Evolutionary conservation across 2,888 invertebrate species (phyloP).

Genomic region (Microdon myrmicae): DNA sequence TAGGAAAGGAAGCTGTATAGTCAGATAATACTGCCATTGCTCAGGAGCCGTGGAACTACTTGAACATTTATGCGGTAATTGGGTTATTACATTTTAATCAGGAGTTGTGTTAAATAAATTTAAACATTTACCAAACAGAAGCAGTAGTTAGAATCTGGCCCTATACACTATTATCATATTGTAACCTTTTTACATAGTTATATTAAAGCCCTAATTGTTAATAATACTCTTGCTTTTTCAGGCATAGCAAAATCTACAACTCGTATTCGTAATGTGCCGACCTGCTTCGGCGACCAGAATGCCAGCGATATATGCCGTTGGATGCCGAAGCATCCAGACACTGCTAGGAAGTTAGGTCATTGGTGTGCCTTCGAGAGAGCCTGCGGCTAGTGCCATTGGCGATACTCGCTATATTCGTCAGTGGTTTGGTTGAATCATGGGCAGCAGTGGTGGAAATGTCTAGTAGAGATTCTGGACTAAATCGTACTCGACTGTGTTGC

Average conservation of each 20-base stretch:
- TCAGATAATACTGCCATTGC: too few species aligned
- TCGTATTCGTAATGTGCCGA: slow-evolving; percentile 66
- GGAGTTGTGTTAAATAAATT: too few species aligned
- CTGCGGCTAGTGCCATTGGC: slow-evolving; percentile 54
- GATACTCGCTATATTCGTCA: slow-evolving; percentile 31
- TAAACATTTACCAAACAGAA: too few species aligned
- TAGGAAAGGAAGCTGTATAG: too few species aligned
- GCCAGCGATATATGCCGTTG: slow-evolving; percentile 60
- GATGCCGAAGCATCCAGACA: slow-evolving; percentile 57
- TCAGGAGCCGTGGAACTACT: too few species aligned
- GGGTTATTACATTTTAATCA: too few species aligned
- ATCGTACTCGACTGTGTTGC: slow-evolving; percentile 78
- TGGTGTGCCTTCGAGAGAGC: slow-evolving; percentile 58
- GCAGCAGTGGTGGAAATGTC: slow-evolving; percentile 62
- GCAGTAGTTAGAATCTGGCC: too few species aligned
- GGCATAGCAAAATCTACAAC: slow-evolving; percentile 56
- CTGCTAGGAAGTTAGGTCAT: slow-evolving; percentile 65
- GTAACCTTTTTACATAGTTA: slow-evolving; percentile 13
- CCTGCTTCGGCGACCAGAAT: slow-evolving; percentile 65
- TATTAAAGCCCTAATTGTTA: slow-evolving; percentile 6
- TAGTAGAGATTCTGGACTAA: slow-evolving; percentile 79
- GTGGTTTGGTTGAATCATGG: slow-evolving; percentile 32
- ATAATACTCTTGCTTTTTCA: neutral
- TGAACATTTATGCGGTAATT: too few species aligned
- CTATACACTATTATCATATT: too few species aligned